Conservation (phyloP, 2,888 invertebrate species). For the Ferdinandea cuprea region DNA sequence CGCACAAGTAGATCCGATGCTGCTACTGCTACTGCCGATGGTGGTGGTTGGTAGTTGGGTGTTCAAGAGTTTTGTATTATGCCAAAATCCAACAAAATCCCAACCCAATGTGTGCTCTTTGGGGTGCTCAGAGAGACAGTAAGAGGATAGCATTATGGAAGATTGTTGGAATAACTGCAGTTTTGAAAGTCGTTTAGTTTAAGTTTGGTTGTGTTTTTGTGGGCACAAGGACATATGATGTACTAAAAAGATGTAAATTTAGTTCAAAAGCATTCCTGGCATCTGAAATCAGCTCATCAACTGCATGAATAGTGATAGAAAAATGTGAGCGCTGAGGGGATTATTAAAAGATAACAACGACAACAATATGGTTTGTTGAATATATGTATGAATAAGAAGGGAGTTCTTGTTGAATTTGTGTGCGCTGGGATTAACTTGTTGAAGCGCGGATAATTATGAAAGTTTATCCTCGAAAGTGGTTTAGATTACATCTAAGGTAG, state of each 20-base stretch:
- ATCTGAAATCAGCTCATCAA: slow-evolving; percentile 68
- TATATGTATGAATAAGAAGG: neutral
- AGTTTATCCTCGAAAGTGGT: too few species aligned
- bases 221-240: slow-evolving; percentile 20
- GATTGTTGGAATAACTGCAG: slow-evolving; percentile 70
- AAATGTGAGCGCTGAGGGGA: slow-evolving; percentile 38
- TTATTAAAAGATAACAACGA: slow-evolving; percentile 13
- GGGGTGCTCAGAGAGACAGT: neutral
- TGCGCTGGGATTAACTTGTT: neutral
- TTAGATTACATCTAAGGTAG: too few species aligned
- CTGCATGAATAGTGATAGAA: slow-evolving; percentile 53
- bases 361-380: slow-evolving; percentile 33
- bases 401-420: neutral
- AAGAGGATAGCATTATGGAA: slow-evolving; percentile 52
- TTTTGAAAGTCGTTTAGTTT: slow-evolving; percentile 68
- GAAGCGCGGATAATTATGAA: too few species aligned
- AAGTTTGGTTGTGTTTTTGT: slow-evolving; percentile 29
- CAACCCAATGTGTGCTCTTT: slow-evolving; percentile 15
- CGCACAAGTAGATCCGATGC: slow-evolving; percentile 17
- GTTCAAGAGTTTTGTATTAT: slow-evolving; percentile 40
- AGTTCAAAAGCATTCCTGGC: slow-evolving; percentile 62
- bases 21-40: slow-evolving; percentile 5
- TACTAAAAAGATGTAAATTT: slow-evolving; percentile 56
- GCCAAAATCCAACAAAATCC: slow-evolving; percentile 50
- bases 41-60: neutral